Conservation (phyloP, 2,888 invertebrate species). For the Stomorhina lunata region DNA sequence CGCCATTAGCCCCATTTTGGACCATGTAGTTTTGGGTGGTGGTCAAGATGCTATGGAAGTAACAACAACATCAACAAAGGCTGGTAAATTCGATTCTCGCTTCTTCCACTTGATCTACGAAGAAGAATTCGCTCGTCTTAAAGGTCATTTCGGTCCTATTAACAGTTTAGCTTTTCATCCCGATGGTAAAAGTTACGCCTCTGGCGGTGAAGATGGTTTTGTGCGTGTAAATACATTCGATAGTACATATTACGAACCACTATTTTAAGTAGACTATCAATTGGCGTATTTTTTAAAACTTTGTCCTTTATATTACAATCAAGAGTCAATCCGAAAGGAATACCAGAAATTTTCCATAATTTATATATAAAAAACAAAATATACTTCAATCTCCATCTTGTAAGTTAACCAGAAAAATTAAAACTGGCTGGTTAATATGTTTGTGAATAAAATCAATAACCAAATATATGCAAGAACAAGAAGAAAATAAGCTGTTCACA, state of each 20-base stretch:
- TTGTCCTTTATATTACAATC: background rate
- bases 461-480: slow-evolving; percentile 75
- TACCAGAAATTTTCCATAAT: slow-evolving; percentile 20
- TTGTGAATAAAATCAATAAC: slow-evolving; percentile 70
- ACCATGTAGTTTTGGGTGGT: slow-evolving; percentile 98
- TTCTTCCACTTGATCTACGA: slow-evolving; percentile 98
- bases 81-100: slow-evolving; percentile 97
- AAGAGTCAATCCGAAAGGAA: background rate
- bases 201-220: slow-evolving; percentile 99
- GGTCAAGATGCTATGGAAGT: slow-evolving; percentile 99
- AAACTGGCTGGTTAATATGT: slow-evolving; percentile 66
- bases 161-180: slow-evolving; percentile 99
- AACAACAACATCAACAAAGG: slow-evolving; percentile 94
- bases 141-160: slow-evolving; percentile 99
- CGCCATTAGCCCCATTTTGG: slow-evolving; percentile 95
- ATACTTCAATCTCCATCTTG: background rate
- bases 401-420: background rate
- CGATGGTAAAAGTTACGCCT: slow-evolving; percentile 96
- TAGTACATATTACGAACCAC: slow-evolving; percentile 92
- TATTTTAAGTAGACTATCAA: slow-evolving; percentile 37
- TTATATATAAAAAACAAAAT: slow-evolving; percentile 30
- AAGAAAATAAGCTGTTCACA: slow-evolving; percentile 69
- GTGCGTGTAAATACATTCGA: slow-evolving; percentile 98
- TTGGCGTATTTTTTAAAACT: background rate
- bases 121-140: slow-evolving; percentile 98